A percentile compares a stretch with the other conserved stretches of the same genome.
Evolutionary conservation across 1,140 invertebrate species (phyloP).

Genomic region (Hetaerina americana): DNA sequence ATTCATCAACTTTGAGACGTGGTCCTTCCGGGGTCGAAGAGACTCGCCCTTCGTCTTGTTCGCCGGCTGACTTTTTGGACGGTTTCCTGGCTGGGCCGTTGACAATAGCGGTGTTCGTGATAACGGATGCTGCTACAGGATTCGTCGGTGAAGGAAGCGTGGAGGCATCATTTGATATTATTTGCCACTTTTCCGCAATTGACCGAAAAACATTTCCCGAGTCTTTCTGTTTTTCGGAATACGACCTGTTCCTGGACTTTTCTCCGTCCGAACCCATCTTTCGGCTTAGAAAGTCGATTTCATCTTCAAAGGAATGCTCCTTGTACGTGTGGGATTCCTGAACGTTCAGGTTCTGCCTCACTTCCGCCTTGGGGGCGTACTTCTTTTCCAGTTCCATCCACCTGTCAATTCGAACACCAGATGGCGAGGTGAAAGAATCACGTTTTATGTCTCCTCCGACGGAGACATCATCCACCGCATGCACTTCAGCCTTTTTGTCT

Average conservation of each 20-base stretch:
- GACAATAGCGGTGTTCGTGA: neutral
- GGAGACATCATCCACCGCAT: neutral
- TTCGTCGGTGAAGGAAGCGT: slow-evolving; percentile 8
- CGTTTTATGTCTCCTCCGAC: neutral
- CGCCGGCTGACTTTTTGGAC: slow-evolving; percentile 1
- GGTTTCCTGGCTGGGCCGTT: neutral
- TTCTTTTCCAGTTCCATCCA: slow-evolving; percentile 21
- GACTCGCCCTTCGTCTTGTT: neutral
- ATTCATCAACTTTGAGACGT: neutral
- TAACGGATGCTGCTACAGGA: neutral
- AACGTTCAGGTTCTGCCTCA: neutral
- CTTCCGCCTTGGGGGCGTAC: slow-evolving; percentile 13
- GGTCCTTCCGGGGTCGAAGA: slow-evolving; percentile 8
- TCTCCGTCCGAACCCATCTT: neutral
- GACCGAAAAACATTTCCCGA: slow-evolving; percentile 27
- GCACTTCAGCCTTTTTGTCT: neutral
- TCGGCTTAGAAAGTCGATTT: neutral
- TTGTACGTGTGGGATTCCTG: neutral
- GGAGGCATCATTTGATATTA: slow-evolving; percentile 16
- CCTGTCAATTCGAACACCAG: slow-evolving; percentile 12
- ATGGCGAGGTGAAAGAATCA: neutral
- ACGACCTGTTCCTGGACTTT: neutral
- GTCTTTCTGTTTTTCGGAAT: slow-evolving; percentile 6
- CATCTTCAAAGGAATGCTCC: neutral
- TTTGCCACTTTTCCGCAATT: slow-evolving; percentile 28